Base-by-base conservation (phyloP, 1,140 invertebrate species). In the Temnothorax longispinosus region DNA sequence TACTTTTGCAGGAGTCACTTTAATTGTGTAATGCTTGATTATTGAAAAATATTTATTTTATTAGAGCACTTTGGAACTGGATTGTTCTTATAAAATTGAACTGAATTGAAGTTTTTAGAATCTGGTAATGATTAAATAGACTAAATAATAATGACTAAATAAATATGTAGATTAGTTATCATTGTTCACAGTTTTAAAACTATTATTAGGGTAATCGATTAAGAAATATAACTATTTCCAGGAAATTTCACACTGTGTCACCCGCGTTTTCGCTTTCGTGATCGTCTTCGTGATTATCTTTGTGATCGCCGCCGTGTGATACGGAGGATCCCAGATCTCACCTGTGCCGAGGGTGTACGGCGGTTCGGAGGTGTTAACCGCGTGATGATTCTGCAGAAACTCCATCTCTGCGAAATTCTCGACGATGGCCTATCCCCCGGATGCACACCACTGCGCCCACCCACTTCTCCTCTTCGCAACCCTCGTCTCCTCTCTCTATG, bases 331-430 rank as follows among this genome's bases (percentile, higher is more conserved):
- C 3, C 32, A n/a, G 8, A 1, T 77, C 92, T 93, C 88, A 95
- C 94, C 94, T 93, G 94, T 93, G 84, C 94, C 93, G 80, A 95
- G 94, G 76, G 94, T 95, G 81, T 95, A 95, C 65, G 94, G 92
- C 88, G 94, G 88, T 87, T 95, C 95, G 92, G 94, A 94, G 94
- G 92, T 95, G 94, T 93, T 95, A 80, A 94, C 93, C 91, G 95
- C 92, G 91, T 95, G 95, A 90, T 95, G 95, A 95, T 94, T 95
- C 93, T 95, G 95, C 88, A 95, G 94, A 93, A 95, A 95, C 94
- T 95, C 95, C 95, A 95, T 95, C 94, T 95, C 95, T 93, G 92
- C 90, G 90, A 94, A 95, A 93, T 94, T 93, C 92, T 91, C 90
- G 88, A 89, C 87, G 82, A 91, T 93, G 88, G 93, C 87, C 88